Conservation (phyloP, 1,140 invertebrate species). For the Hyles vespertilio region DNA sequence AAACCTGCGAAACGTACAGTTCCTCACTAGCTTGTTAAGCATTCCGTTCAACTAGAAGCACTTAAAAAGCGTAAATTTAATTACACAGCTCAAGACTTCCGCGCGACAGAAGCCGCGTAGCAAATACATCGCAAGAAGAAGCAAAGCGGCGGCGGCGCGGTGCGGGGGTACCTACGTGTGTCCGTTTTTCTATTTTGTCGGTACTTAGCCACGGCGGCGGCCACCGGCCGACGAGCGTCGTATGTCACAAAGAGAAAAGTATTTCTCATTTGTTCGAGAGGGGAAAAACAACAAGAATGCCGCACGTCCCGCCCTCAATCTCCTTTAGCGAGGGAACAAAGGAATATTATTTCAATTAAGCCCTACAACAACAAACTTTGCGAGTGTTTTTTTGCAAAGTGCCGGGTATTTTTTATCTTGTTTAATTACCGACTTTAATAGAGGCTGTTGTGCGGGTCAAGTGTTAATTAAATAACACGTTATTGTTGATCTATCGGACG, state of each 20-base stretch:
- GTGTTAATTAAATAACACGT: background rate
- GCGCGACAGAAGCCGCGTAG: background rate
- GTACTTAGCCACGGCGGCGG: slow-evolving; percentile 29
- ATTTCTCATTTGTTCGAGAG: slow-evolving; percentile 46
- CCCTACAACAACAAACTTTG: slow-evolving; percentile 24
- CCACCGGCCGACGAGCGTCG: slow-evolving; percentile 38
- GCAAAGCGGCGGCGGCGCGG: no score
- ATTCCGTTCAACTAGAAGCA: background rate
- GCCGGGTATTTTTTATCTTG: slow-evolving; percentile 9
- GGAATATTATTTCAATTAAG: slow-evolving; percentile 57
- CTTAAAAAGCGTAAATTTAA: slow-evolving; percentile 8
- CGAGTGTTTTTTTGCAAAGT: slow-evolving; percentile 19
- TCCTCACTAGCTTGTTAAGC: background rate
- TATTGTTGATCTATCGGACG: no score
- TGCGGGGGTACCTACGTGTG: slow-evolving; percentile 1
- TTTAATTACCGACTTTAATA: slow-evolving; percentile 15
- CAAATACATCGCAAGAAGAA: background rate
- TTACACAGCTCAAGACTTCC: background rate
- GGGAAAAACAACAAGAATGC: slow-evolving; percentile 41
- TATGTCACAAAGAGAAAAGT: slow-evolving; percentile 47
- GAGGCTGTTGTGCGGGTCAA: background rate
- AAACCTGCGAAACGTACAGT: background rate
- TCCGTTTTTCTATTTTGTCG: slow-evolving; percentile 25
- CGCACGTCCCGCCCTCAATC: slow-evolving; percentile 42
- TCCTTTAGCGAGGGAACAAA: slow-evolving; percentile 40